These are phyloP conservation scores for Dendrocincla tyrannina DNA, from an alignment of 2,797 vertebrate species.

Conservation along the genomic window DNA sequence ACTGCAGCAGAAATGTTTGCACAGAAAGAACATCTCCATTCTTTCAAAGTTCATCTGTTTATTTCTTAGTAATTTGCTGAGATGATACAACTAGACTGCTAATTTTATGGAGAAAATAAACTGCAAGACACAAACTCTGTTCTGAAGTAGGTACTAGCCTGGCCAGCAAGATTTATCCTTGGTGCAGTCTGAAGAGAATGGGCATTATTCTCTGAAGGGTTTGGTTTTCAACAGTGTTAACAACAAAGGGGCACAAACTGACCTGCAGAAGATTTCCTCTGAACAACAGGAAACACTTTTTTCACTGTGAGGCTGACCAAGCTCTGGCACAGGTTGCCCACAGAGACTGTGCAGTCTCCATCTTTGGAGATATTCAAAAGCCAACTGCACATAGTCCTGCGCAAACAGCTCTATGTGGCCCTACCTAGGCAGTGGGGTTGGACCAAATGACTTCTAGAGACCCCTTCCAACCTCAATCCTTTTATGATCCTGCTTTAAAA, in stretches of 20 bases:
- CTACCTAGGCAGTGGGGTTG: background rate
- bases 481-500: background rate
- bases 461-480: background rate
- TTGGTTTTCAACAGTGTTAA: background rate
- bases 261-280: background rate
- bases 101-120: background rate
- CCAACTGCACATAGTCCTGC: fast-evolving
- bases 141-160: background rate
- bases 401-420: background rate
- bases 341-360: background rate
- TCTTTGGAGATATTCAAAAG: background rate
- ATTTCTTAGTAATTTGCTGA: background rate
- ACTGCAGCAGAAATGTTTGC: background rate
- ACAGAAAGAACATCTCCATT: background rate
- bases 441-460: background rate
- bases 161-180: background rate
- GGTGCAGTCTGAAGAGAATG: background rate
- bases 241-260: background rate
- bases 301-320: background rate
- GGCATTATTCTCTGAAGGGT: background rate
- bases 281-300: background rate
- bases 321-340: background rate
- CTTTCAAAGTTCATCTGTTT: background rate
- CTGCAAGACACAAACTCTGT: background rate
- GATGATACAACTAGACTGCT: background rate